Evolutionary conservation across 2,113 vertebrate species (phyloP).

Genomic region (Callorhinus ursinus): DNA sequence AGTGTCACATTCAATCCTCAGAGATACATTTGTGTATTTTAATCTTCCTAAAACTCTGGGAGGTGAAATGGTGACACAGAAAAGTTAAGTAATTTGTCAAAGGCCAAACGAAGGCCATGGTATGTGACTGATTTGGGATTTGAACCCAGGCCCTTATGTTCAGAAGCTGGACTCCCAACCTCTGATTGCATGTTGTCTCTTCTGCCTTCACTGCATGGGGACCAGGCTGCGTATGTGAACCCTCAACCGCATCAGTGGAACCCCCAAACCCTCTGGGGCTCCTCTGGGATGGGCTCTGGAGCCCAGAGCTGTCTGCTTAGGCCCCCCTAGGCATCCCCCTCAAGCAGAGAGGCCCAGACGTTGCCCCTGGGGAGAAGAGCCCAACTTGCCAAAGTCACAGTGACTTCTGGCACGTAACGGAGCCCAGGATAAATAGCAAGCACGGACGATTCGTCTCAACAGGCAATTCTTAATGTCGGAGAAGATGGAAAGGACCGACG

Average conservation of each 20-base stretch:
- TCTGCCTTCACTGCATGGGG: not conserved
- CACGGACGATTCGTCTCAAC: not conserved
- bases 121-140: not conserved
- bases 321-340: not conserved
- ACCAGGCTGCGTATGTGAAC: not conserved
- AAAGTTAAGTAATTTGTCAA: not conserved
- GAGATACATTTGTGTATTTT: not conserved
- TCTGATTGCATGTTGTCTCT: fast-evolving
- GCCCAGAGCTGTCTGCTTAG: not conserved
- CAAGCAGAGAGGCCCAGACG: not conserved
- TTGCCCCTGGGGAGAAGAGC: not conserved
- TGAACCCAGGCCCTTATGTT: not conserved
- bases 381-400: not conserved
- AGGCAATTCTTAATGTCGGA: not conserved
- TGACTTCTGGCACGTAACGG: not conserved
- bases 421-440: not conserved
- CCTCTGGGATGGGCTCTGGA: not conserved
- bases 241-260: not conserved
- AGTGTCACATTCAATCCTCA: not conserved
- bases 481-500: not conserved
- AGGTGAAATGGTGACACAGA: not conserved
- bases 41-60: not conserved
- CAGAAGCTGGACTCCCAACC: not conserved
- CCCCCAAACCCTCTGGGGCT: not conserved
- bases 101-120: not conserved